Percentiles rank a stretch among this genome's conserved stretches.
These are phyloP conservation scores for Drosophila barbarae DNA, from an alignment of 2,888 invertebrate genomes.

Conservation along the genomic window DNA sequence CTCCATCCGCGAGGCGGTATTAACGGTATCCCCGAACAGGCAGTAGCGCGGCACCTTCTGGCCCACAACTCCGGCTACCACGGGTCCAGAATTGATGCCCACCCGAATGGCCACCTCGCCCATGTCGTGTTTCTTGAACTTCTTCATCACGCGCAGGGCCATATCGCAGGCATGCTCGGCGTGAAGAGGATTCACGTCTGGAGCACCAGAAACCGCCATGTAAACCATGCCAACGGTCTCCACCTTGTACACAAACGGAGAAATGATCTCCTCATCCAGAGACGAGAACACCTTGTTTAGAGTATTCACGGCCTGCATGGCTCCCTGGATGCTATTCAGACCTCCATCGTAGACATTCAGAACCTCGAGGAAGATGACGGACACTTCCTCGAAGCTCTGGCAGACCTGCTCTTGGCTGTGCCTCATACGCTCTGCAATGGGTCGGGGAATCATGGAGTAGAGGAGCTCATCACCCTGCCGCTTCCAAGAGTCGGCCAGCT, in stretches of 20 bases:
- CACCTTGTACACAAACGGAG: constrained; percentile 93
- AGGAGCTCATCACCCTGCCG: constrained; percentile 90
- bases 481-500: constrained; percentile 91
- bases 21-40: constrained; percentile 94
- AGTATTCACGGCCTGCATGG: constrained; percentile 90
- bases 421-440: constrained; percentile 89
- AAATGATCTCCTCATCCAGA: constrained; percentile 90
- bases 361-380: constrained; percentile 78
- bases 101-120: constrained; percentile 82
- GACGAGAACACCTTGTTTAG: constrained; percentile 93
- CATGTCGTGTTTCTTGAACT: constrained; percentile 84
- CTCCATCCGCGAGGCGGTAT: constrained; percentile 95
- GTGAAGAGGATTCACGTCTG: constrained; percentile 87
- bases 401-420: constrained; percentile 89
- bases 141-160: constrained; percentile 86
- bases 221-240: constrained; percentile 96
- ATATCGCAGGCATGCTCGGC: constrained; percentile 89
- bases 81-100: constrained; percentile 92
- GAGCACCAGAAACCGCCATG: constrained; percentile 95
- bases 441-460: constrained; percentile 95
- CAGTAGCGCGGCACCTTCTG: constrained; percentile 91
- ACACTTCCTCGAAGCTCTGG: constrained; percentile 83
- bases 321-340: constrained; percentile 80
- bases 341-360: constrained; percentile 76
- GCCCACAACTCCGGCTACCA: constrained; percentile 93